A percentile compares a stretch with the other conserved stretches of the same genome.
Conservation (phyloP, 2,113 vertebrate genomes). For the Zingel zingel region DNA sequence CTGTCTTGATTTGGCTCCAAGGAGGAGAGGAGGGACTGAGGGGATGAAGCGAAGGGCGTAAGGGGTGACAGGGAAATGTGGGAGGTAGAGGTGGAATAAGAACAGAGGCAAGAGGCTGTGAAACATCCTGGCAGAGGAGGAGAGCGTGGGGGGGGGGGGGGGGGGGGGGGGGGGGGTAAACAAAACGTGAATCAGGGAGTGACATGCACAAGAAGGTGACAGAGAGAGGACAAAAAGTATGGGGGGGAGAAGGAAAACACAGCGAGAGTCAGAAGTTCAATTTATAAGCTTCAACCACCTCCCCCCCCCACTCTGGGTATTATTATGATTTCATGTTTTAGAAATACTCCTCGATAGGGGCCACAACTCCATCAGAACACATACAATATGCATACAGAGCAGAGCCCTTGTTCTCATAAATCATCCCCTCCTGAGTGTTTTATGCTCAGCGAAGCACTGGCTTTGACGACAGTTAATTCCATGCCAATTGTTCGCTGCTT, state of each 20-base stretch:
- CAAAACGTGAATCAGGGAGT: constrained; percentile 35
- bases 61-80: constrained; percentile 14
- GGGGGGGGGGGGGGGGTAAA: constrained; percentile 19
- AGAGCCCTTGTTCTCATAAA: constrained; percentile 68
- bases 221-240: constrained; percentile 2
- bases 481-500: constrained; percentile 68
- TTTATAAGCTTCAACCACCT: constrained; percentile 33
- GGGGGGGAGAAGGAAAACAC: background rate
- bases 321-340: constrained; percentile 45
- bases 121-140: constrained; percentile 22
- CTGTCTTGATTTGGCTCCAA: constrained; percentile 37
- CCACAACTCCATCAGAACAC: constrained; percentile 49
- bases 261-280: constrained; percentile 15
- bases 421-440: constrained; percentile 69
- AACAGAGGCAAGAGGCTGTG: constrained; percentile 4
- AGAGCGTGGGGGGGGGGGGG: constrained; percentile 7
- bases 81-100: constrained; percentile 33
- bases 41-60: constrained; percentile 3
- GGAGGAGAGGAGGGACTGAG: constrained; percentile 19
- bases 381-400: constrained; percentile 62
- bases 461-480: constrained; percentile 77
- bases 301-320: background rate
- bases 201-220: constrained; percentile 8
- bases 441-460: constrained; percentile 61
- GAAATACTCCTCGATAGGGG: constrained; percentile 21